Evolutionary conservation across 1,140 invertebrate species (phyloP).

Genomic region (Zaprionus ghesquierei): DNA sequence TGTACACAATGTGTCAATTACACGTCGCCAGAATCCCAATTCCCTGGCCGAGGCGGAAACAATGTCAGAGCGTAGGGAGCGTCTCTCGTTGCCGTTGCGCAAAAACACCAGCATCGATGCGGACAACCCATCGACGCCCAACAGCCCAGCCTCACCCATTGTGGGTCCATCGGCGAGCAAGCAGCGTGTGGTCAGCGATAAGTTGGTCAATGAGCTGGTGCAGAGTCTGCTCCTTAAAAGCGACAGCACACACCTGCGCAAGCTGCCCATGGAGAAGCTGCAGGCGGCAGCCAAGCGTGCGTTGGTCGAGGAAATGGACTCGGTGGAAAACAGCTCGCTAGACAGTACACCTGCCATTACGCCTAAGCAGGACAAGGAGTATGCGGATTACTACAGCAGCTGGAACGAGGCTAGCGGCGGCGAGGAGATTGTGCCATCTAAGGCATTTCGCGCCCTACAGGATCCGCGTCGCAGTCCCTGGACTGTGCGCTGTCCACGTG

Average conservation of each 20-base stretch:
- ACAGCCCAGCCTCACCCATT: constrained; percentile 84
- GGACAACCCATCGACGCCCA: constrained; percentile 83
- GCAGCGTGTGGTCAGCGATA: constrained; percentile 83
- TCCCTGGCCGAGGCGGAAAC: constrained; percentile 68
- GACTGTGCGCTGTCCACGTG: constrained; percentile 84
- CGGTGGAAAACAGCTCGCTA: constrained; percentile 78
- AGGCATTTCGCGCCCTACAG: constrained; percentile 83
- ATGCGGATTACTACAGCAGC: constrained; percentile 85
- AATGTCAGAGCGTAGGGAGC: constrained; percentile 70
- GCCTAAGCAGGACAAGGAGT: constrained; percentile 83
- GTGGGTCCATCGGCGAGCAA: constrained; percentile 58
- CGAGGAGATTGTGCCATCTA: constrained; percentile 84
- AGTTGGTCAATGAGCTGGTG: constrained; percentile 84
- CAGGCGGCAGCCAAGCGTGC: constrained; percentile 85
- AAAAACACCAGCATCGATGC: constrained; percentile 81
- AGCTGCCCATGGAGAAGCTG: constrained; percentile 84
- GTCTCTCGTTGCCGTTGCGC: constrained; percentile 81
- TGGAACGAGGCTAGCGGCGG: constrained; percentile 83
- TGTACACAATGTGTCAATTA: constrained; percentile 80
- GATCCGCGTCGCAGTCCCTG: constrained; percentile 76
- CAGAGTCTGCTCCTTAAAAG: constrained; percentile 84
- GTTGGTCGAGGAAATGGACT: constrained; percentile 83
- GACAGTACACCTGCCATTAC: constrained; percentile 82
- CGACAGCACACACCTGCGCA: constrained; percentile 83
- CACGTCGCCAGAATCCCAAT: constrained; percentile 69